Conservation (phyloP, 2,888 invertebrate species). For the Adelognathus sp. region DNA sequence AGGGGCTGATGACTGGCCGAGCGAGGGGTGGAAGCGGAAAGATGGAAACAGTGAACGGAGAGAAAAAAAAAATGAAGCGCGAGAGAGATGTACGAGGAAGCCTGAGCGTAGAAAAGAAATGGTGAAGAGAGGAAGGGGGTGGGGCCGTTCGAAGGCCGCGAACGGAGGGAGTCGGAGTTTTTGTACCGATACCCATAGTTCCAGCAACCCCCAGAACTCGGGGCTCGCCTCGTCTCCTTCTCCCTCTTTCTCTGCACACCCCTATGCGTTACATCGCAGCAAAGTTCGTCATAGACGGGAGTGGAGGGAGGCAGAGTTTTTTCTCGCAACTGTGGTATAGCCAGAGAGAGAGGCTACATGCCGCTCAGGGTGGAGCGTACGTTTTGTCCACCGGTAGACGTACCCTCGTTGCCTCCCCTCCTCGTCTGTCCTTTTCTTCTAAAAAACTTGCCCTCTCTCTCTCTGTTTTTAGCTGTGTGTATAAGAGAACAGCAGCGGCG, state of each 20-base stretch:
- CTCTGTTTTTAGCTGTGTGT: constrained; percentile 20
- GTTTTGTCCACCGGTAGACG: constrained; percentile 32
- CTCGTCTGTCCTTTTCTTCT: constrained; percentile 16
- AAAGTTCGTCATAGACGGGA: background rate
- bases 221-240: constrained; percentile 21
- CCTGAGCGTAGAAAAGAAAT: constrained; percentile 26
- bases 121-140: constrained; percentile 52
- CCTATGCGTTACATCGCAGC: constrained; percentile 26
- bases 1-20: background rate
- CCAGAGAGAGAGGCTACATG: constrained; percentile 31
- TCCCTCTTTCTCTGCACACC: background rate
- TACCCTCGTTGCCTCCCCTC: constrained; percentile 45
- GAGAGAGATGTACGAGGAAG: constrained; percentile 1
- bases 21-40: constrained; percentile 15
- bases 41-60: constrained; percentile 6
- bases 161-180: constrained; percentile 61
- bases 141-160: constrained; percentile 43
- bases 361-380: constrained; percentile 60
- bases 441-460: background rate
- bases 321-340: constrained; percentile 15
- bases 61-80: background rate
- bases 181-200: background rate
- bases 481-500: background rate
- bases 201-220: constrained; percentile 32
- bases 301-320: constrained; percentile 19